Percentiles rank a stretch among this genome's conserved stretches.
Evolutionary conservation across 2,888 invertebrate genomes (phyloP).

Genomic region (Platynereis dumerilii): DNA sequence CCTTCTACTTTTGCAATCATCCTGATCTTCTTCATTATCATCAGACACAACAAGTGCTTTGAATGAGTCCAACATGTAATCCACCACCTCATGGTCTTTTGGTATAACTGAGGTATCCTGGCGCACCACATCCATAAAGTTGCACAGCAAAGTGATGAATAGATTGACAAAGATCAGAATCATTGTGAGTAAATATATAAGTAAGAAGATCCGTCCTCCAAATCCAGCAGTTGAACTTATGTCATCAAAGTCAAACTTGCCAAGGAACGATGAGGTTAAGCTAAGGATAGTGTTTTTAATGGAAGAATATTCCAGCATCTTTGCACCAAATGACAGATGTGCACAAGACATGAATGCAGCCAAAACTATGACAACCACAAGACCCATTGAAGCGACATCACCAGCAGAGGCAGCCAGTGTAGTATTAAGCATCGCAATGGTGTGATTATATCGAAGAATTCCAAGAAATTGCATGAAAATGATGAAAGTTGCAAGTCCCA

Average conservation of each 20-base stretch:
- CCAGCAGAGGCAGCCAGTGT: background rate
- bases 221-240: background rate
- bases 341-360: background rate
- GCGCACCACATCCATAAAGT: background rate
- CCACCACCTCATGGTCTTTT: background rate
- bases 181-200: background rate
- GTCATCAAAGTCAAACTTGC: background rate
- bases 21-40: too few relatives aligned
- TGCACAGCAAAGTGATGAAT: background rate
- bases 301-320: background rate
- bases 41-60: background rate
- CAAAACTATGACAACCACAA: background rate
- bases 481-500: background rate
- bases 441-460: background rate
- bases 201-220: background rate
- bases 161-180: background rate
- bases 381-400: background rate
- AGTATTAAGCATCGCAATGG: background rate
- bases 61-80: background rate
- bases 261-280: background rate
- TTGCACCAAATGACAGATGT: background rate
- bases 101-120: background rate
- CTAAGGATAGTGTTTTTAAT: background rate
- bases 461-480: background rate
- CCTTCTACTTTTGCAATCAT: too few relatives aligned